Evolutionary conservation across 2,797 vertebrate species (phyloP).

Genomic region (Phoebastria nigripes): DNA sequence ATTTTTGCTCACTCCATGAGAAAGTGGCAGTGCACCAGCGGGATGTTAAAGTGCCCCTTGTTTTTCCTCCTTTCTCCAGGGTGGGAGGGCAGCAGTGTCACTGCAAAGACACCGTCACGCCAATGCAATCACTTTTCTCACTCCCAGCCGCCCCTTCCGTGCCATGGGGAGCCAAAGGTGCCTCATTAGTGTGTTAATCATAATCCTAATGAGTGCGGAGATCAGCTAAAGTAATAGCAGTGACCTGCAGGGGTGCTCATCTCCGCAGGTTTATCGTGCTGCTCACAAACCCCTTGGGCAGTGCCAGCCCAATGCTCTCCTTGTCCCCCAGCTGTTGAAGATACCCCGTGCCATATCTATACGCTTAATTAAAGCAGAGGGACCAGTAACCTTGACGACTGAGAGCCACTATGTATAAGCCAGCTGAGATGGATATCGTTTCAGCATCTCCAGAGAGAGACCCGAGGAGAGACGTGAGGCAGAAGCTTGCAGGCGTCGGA

Average conservation of each 20-base stretch:
- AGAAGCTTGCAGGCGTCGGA: background rate
- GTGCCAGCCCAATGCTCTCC: background rate
- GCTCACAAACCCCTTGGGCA: background rate
- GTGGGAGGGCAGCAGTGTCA: background rate
- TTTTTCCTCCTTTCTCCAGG: background rate
- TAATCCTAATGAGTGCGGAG: background rate
- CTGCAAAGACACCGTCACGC: background rate
- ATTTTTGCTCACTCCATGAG: background rate
- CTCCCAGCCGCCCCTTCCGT: background rate
- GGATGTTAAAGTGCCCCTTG: background rate
- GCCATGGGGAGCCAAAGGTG: background rate
- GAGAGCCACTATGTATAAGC: background rate
- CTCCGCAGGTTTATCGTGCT: background rate
- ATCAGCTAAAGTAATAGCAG: conserved; percentile 12
- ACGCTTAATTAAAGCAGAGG: conserved; percentile 35
- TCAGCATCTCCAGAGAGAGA: background rate
- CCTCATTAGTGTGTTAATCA: background rate
- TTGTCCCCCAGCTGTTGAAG: background rate
- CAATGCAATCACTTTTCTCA: background rate
- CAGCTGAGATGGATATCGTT: background rate
- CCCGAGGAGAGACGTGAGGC: background rate
- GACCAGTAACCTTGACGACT: conserved; percentile 36
- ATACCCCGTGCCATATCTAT: background rate
- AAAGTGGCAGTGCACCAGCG: background rate
- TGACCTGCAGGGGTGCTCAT: conserved; percentile 42